Evolutionary conservation across 2,113 vertebrate species (phyloP).

Genomic region (Toxotes jaculatrix): DNA sequence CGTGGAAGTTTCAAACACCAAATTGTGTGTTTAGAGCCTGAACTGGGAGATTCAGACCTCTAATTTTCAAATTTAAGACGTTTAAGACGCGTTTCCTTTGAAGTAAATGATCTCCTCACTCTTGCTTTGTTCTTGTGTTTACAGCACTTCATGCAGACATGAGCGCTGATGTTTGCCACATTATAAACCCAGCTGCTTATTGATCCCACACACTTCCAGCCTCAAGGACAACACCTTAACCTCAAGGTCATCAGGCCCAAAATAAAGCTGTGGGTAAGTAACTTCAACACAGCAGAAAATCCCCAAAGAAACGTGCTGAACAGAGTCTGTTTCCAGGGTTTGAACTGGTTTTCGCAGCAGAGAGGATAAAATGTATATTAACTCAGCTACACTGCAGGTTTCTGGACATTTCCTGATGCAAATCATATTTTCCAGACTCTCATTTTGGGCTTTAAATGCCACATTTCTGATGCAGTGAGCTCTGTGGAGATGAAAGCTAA

Average conservation of each 20-base stretch:
- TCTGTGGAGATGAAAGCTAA: neutral
- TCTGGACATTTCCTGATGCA: neutral
- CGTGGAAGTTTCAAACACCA: neutral
- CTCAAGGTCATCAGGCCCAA: constrained; percentile 24
- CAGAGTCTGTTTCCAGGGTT: neutral
- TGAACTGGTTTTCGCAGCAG: neutral
- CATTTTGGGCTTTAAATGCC: neutral
- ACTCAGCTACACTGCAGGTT: neutral
- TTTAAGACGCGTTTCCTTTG: constrained; percentile 5
- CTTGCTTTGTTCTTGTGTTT: constrained; percentile 32
- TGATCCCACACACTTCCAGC: neutral
- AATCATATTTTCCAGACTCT: neutral
- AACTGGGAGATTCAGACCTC: constrained; percentile 7
- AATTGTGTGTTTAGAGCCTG: neutral
- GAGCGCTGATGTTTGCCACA: constrained; percentile 3
- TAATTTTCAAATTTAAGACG: constrained; percentile 2
- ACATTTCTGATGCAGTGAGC: neutral
- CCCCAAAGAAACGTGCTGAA: neutral
- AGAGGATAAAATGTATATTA: neutral
- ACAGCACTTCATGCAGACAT: neutral
- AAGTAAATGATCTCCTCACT: neutral
- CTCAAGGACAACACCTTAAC: constrained; percentile 41
- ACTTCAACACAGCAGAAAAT: neutral
- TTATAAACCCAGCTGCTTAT: constrained; percentile 17
- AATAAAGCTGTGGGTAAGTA: too few relatives aligned